phyloP scores from a whole-genome alignment of 2,797 vertebrate genomes.

The Trachurus trachurus region DNA sequence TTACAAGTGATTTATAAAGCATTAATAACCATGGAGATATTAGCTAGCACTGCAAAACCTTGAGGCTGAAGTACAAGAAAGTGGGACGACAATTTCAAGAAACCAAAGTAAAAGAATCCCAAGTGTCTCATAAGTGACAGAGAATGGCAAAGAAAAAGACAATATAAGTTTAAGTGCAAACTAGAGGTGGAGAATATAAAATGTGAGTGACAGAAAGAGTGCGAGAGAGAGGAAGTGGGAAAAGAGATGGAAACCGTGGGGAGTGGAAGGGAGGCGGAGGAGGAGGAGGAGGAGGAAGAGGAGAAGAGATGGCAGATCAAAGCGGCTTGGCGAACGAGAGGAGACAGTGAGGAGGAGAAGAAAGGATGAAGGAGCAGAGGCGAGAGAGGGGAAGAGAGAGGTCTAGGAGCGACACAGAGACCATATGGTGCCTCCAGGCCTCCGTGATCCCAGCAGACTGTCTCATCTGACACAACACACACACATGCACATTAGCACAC shows the following conservation, averaged over 20 bases:
- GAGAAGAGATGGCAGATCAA: slow-evolving; percentile 52
- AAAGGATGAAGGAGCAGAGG: slow-evolving; percentile 46
- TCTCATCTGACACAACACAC: slow-evolving; percentile 51
- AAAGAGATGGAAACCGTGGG: slow-evolving; percentile 35
- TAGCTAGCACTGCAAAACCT: background rate
- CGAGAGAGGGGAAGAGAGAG: slow-evolving; percentile 52
- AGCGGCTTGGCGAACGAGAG: slow-evolving; percentile 29
- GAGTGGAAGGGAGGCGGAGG: slow-evolving; percentile 7
- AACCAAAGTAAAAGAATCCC: background rate
- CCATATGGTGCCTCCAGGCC: slow-evolving; percentile 74
- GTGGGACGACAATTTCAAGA: background rate
- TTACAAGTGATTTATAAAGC: background rate
- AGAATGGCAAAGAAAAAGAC: slow-evolving; percentile 3
- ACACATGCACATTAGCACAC: slow-evolving; percentile 39
- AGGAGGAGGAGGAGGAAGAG: slow-evolving; percentile 3
- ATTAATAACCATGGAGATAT: background rate
- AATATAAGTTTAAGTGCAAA: slow-evolving; percentile 26
- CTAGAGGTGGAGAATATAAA: slow-evolving; percentile 11
- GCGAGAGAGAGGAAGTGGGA: slow-evolving; percentile 13
- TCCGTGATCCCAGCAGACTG: slow-evolving; percentile 63
- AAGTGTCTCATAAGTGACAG: slow-evolving; percentile 6
- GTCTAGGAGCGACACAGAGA: slow-evolving; percentile 61
- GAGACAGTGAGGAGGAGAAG: slow-evolving; percentile 27
- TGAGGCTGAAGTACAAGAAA: background rate
- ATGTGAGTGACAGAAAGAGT: slow-evolving; percentile 42